These are phyloP conservation scores for Glyptemys insculpta DNA, from an alignment of 2,797 vertebrate genomes.

Conservation along the genomic window DNA sequence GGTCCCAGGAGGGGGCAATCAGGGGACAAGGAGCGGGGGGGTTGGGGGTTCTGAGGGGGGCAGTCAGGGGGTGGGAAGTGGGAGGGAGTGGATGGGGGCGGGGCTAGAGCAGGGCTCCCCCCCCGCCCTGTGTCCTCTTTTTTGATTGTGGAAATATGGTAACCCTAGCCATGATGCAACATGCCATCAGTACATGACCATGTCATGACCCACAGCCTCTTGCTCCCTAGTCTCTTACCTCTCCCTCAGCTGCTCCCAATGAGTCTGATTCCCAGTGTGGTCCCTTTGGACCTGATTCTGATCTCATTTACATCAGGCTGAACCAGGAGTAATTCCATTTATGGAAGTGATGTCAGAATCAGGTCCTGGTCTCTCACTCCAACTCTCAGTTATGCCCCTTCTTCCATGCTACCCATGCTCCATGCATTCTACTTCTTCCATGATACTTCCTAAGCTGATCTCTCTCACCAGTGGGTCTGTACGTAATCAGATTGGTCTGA, in stretches of 20 bases:
- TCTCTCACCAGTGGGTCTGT: background rate
- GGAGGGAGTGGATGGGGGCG: too few relatives aligned
- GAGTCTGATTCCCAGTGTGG: background rate
- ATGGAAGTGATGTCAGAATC: background rate
- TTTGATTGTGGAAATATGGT: too few relatives aligned
- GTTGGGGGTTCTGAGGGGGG: too few relatives aligned
- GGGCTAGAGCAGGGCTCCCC: too few relatives aligned
- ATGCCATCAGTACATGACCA: background rate
- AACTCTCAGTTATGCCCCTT: background rate
- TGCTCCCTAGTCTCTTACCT: background rate
- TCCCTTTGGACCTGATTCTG: background rate
- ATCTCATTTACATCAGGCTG: background rate
- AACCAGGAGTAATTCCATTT: background rate
- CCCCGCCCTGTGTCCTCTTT: too few relatives aligned
- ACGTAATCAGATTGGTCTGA: background rate
- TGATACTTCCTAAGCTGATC: background rate
- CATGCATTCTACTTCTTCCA: background rate
- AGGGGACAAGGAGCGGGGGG: too few relatives aligned
- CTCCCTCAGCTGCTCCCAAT: rapidly evolving
- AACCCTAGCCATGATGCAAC: background rate
- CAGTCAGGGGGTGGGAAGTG: too few relatives aligned
- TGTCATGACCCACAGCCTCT: background rate
- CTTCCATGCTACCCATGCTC: background rate
- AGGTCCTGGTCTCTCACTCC: background rate
- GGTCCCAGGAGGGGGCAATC: too few relatives aligned